Evolutionary conservation across 2,113 vertebrate species (phyloP), one percentile per base, ranked within the genome.

Genomic region (Mobula hypostoma): DNA sequence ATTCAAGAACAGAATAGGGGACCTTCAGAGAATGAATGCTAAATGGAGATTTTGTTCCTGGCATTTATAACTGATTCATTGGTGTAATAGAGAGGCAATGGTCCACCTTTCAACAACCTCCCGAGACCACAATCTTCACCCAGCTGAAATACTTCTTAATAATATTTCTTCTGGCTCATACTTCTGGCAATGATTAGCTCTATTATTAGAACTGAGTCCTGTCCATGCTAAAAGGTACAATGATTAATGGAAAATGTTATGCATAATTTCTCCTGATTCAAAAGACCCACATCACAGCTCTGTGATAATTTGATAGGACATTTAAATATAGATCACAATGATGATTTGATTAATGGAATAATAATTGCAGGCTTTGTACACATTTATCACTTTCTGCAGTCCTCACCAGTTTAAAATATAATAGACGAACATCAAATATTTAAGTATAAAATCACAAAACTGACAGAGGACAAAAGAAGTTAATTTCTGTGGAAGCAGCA

Each of bases 151-250:
- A 95, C 96, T 96, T 96, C 94, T 97, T 98, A 97, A 98, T 98
- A 96, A 97, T 97, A 96, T 96, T 96, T 96, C 95, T 95, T 95
- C 95, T 97, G 97, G 97, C 97, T 97, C 96, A 96, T 96, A 97
- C 96, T 97, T 97, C 96, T 94, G 80, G 94, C 95, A 96, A 95
- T 96, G 94, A 96, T 96, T 95, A 94, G 36, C 94, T 96, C 96
- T 96, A 96, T 97, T 97, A 96, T 96, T 97, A 98, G 97, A 98
- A 97, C 96, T 97, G 96, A 96, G 96, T 96, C 96, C 97, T 98
- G 95, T 97, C 95, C 95, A 95, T 94, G 95, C 94, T 95, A 95
- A 95, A 74, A 95, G 93, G 96, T 96, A 94, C 0, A 8, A 94
- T 96, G 95, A 97, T 96, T 97, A 97, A 97, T 97, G 95, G 94